Evolutionary conservation across 2,797 vertebrate species (phyloP).

Genomic region (Notolabrus celidotus): DNA sequence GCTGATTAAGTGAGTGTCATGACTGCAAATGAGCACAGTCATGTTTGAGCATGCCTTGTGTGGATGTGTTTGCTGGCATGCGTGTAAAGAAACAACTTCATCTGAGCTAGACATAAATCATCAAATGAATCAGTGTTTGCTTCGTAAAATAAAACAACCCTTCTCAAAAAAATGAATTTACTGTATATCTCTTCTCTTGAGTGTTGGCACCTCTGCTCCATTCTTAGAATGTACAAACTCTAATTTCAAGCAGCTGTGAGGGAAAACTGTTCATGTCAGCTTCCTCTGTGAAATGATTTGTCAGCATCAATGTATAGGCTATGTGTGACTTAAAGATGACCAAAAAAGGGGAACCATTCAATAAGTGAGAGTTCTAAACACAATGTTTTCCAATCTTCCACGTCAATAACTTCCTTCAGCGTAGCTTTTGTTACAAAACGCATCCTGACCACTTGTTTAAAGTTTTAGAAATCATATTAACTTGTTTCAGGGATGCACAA

Average conservation of each 20-base stretch:
- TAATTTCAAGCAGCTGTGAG: background rate
- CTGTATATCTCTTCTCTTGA: background rate
- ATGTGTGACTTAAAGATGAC: too few species aligned
- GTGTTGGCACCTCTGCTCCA: background rate
- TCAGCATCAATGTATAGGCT: too few species aligned
- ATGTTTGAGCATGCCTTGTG: background rate
- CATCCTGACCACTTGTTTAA: too few species aligned
- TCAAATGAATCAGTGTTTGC: background rate
- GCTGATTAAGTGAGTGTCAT: constrained; percentile 1
- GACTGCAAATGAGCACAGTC: constrained; percentile 23
- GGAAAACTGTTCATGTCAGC: constrained; percentile 4
- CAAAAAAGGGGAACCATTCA: background rate
- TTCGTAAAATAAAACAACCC: background rate
- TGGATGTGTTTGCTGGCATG: background rate
- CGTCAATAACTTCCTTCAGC: background rate
- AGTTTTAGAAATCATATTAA: background rate
- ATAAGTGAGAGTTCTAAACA: background rate
- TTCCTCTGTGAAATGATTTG: background rate
- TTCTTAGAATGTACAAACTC: background rate
- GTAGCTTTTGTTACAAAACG: background rate
- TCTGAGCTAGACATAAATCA: background rate
- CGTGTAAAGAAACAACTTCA: background rate
- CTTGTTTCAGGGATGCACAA: constrained; percentile 1
- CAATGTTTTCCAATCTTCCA: too few species aligned
- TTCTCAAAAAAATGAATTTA: background rate